These are phyloP conservation scores for Brachypodius melanocephalos DNA, from an alignment of 2,113 vertebrate species.

Conservation along the genomic window DNA sequence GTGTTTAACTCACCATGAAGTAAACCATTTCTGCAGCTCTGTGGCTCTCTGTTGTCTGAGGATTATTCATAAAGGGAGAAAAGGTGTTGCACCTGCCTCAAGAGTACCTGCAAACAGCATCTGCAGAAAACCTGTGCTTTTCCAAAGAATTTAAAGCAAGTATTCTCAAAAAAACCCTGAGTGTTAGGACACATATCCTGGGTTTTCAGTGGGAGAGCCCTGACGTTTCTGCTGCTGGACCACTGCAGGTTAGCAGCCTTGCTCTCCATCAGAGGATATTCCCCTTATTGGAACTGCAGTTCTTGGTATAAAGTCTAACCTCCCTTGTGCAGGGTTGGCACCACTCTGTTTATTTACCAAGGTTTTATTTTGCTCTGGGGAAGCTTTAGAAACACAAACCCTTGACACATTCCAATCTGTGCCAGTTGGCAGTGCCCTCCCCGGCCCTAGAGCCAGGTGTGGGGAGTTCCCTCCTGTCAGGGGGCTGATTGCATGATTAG, in stretches of 20 bases:
- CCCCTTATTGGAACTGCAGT: neutral
- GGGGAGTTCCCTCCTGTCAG: neutral
- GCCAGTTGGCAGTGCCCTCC: neutral
- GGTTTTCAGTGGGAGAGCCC: neutral
- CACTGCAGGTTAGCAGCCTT: neutral
- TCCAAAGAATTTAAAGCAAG: neutral
- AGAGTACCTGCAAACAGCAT: neutral
- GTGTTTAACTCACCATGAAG: neutral
- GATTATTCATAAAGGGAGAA: neutral
- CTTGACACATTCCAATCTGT: neutral
- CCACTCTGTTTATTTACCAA: neutral
- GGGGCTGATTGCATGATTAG: neutral
- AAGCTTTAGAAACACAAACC: neutral
- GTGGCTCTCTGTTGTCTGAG: neutral
- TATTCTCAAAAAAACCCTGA: rapidly evolving
- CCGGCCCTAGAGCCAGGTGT: rapidly evolving
- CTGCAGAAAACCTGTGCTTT: neutral
- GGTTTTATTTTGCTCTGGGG: neutral
- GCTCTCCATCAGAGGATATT: neutral
- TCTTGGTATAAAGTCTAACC: rapidly evolving
- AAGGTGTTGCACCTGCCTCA: neutral
- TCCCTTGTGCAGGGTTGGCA: neutral
- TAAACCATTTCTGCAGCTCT: neutral
- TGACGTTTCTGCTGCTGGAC: neutral
- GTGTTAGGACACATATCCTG: rapidly evolving